These are phyloP conservation scores for Octodonta nipae DNA, from an alignment of 2,888 invertebrate species.

Conservation along the genomic window DNA sequence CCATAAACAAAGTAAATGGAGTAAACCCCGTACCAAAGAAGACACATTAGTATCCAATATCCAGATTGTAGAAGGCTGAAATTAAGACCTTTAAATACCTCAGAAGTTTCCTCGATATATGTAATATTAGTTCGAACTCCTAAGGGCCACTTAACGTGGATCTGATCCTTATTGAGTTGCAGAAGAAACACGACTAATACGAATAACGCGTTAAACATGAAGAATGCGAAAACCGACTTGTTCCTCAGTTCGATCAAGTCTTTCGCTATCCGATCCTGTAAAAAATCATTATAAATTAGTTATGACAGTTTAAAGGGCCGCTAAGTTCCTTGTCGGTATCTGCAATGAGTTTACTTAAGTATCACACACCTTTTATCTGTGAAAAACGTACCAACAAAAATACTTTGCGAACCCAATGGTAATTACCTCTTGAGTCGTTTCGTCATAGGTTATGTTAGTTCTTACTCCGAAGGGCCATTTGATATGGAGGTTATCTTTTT, in stretches of 20 bases:
- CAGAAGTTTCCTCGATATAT: constrained; percentile 81
- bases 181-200: constrained; percentile 97
- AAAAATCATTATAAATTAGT: constrained; percentile 43
- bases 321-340: constrained; percentile 32
- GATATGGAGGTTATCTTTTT: constrained; percentile 90
- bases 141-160: constrained; percentile 94
- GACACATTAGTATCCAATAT: constrained; percentile 31
- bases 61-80: constrained; percentile 17
- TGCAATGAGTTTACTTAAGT: not conserved
- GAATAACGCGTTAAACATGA: constrained; percentile 99
- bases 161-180: constrained; percentile 96
- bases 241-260: constrained; percentile 91
- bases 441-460: constrained; percentile 85
- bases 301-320: constrained; percentile 33
- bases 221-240: constrained; percentile 94
- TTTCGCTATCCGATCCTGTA: constrained; percentile 74
- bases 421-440: constrained; percentile 82
- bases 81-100: constrained; percentile 45
- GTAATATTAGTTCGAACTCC: constrained; percentile 91
- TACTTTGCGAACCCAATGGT: constrained; percentile 23
- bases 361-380: not conserved
- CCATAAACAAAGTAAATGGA: constrained; percentile 13
- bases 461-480: constrained; percentile 93
- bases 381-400: constrained; percentile 16
- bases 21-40: constrained; percentile 25